These are phyloP conservation scores for Himalopsyche japonica DNA, from an alignment of 2,888 invertebrate species.

Conservation along the genomic window DNA sequence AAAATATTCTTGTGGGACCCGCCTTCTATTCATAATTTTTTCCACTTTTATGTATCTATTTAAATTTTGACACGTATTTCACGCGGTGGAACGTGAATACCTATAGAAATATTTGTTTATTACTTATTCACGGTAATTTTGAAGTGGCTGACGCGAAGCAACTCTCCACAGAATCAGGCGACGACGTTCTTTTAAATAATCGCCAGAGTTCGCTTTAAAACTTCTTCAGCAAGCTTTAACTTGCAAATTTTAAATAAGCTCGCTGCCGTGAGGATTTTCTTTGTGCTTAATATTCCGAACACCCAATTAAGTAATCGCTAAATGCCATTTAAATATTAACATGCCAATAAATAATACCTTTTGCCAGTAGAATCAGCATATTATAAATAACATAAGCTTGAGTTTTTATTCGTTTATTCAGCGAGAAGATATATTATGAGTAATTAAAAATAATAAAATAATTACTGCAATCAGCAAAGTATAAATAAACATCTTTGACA, in stretches of 20 bases:
- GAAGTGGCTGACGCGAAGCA: background rate
- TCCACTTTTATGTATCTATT: no score
- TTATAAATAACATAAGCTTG: background rate
- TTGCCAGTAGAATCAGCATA: background rate
- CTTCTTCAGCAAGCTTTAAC: conserved; percentile 6
- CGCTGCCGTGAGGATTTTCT: conserved; percentile 5
- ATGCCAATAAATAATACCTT: background rate
- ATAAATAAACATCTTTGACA: no score
- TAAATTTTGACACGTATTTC: no score
- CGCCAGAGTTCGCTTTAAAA: conserved; percentile 6
- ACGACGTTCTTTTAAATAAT: conserved; percentile 13
- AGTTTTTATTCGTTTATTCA: background rate
- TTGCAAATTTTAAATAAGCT: conserved; percentile 20
- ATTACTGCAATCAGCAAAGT: no score
- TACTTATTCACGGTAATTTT: background rate
- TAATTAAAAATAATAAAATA: no score
- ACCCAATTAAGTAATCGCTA: background rate
- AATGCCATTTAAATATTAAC: conserved; percentile 11
- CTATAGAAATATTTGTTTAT: background rate
- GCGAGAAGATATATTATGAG: no score
- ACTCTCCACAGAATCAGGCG: background rate
- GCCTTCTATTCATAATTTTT: no score
- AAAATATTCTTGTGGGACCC: no score
- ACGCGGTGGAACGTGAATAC: no score
- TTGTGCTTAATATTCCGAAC: conserved; percentile 8